These are phyloP conservation scores for Cyrtodaria siliqua DNA, from an alignment of 2,888 invertebrate genomes.

Conservation along the genomic window DNA sequence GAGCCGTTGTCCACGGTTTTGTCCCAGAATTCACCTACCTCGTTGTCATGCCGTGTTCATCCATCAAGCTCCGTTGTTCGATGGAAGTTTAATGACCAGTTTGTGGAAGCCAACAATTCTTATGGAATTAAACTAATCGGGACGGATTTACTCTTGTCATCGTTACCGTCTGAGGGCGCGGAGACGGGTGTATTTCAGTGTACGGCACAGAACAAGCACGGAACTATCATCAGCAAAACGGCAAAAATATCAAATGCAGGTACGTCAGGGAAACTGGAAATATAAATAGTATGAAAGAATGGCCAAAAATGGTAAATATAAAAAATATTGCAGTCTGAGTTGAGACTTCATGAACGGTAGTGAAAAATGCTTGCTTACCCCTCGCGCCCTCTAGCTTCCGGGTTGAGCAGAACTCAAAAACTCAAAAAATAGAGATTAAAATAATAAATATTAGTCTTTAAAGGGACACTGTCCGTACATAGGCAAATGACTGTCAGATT, in stretches of 20 bases:
- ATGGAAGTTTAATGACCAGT: conserved; percentile 68
- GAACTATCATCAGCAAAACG: conserved; percentile 62
- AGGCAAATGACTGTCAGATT: no score
- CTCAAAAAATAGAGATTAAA: no score
- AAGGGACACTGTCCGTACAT: no score
- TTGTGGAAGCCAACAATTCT: conserved; percentile 57
- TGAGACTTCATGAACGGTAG: no score
- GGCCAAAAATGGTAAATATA: no score
- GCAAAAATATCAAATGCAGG: conserved; percentile 72
- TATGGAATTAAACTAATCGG: conserved; percentile 63
- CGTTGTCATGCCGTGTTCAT: conserved; percentile 62
- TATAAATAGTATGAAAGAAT: no score
- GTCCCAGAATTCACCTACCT: conserved; percentile 62
- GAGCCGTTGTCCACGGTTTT: conserved; percentile 69
- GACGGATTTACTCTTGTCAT: conserved; percentile 60
- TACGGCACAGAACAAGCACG: conserved; percentile 58
- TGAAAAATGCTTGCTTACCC: no score
- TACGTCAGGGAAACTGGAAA: no score
- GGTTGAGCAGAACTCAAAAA: no score
- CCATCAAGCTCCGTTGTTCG: conserved; percentile 63
- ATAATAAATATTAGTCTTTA: no score
- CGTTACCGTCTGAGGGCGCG: conserved; percentile 48
- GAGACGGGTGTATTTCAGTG: conserved; percentile 67
- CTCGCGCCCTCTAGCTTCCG: no score
- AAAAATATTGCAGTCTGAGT: no score